Evolutionary conservation across 2,113 vertebrate genomes (phyloP).

Genomic region (Taurulus bubalis): DNA sequence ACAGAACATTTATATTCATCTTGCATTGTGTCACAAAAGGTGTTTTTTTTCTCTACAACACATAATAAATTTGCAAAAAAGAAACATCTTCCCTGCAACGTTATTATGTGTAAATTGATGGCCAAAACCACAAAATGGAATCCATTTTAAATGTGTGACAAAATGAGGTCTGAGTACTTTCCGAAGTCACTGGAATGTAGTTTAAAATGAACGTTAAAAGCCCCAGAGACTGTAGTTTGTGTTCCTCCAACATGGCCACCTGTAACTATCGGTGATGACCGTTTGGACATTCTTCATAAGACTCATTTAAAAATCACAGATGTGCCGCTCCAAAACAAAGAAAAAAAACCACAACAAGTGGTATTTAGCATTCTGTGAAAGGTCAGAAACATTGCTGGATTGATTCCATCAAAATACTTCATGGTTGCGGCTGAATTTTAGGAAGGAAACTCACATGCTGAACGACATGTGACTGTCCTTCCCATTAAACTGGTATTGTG

Average conservation of each 20-base stretch:
- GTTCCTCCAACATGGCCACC: neutral
- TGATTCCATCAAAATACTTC: neutral
- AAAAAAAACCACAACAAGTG: neutral
- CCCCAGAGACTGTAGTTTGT: neutral
- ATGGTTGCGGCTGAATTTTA: neutral
- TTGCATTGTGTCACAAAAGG: neutral
- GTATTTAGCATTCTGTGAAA: neutral
- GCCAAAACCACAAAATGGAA: neutral
- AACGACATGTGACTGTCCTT: neutral
- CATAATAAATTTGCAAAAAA: neutral
- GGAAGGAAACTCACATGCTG: neutral
- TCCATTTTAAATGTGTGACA: neutral
- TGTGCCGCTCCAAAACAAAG: neutral
- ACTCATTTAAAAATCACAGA: neutral
- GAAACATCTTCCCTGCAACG: neutral
- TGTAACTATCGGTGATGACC: neutral
- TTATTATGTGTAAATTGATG: neutral
- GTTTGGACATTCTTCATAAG: neutral
- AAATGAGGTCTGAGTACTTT: neutral
- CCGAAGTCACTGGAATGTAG: too few relatives aligned
- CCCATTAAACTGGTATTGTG: neutral
- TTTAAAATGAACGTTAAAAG: neutral
- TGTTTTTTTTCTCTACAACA: neutral
- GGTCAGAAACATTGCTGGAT: neutral
- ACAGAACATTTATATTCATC: neutral